These are phyloP conservation scores for Luscinia luscinia DNA, from an alignment of 2,797 vertebrate genomes.

Conservation along the genomic window DNA sequence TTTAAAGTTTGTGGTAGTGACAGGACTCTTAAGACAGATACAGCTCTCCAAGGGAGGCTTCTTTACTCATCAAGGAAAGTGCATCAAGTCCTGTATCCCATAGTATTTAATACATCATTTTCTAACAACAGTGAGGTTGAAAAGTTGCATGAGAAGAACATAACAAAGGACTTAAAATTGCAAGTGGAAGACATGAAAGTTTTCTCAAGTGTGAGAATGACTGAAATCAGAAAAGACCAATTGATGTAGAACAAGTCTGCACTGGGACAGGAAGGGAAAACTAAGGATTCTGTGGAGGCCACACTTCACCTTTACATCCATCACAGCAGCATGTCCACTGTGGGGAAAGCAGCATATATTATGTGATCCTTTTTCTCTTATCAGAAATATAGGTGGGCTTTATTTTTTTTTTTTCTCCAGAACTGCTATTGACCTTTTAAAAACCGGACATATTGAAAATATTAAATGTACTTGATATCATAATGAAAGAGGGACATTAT, in stretches of 20 bases:
- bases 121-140: not conserved
- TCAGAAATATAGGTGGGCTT: not conserved
- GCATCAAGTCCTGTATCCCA: not conserved
- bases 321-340: not conserved
- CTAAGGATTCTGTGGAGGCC: not conserved
- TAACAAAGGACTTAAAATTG: not conserved
- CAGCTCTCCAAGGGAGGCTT: not conserved
- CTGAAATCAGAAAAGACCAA: not conserved
- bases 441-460: not conserved
- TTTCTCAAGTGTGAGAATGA: not conserved
- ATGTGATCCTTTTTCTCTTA: not conserved
- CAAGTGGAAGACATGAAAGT: not conserved
- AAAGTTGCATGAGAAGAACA: not conserved
- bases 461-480: not conserved
- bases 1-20: not conserved
- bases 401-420: not conserved
- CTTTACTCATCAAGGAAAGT: not conserved
- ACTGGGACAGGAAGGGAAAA: not conserved
- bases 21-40: not conserved
- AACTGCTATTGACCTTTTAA: not conserved
- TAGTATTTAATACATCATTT: not conserved
- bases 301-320: not conserved
- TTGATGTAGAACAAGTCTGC: not conserved
- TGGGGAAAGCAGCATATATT: not conserved
- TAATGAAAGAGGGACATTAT: not conserved